A percentile compares a stretch with the other conserved stretches of the same genome.
These are phyloP conservation scores for Anticlea derivata DNA, from an alignment of 2,888 invertebrate genomes.

Conservation along the genomic window DNA sequence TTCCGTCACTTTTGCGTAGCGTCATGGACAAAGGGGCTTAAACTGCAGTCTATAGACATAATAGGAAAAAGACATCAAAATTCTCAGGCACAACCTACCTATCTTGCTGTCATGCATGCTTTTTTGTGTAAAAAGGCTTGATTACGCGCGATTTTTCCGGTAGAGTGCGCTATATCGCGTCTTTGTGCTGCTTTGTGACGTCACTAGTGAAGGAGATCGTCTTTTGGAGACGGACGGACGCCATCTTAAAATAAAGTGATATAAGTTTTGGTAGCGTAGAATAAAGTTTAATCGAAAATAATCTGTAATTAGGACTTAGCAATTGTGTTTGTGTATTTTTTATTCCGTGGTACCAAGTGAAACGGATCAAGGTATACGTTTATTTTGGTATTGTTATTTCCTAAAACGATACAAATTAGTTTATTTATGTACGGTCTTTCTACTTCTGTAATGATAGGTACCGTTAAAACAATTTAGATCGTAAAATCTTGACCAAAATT, in stretches of 20 bases:
- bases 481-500: conserved; percentile 40
- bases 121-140: conserved; percentile 14
- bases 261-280: conserved; percentile 86
- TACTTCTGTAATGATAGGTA: conserved; percentile 62
- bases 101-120: conserved; percentile 5
- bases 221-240: conserved; percentile 71
- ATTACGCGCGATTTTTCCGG: conserved; percentile 39
- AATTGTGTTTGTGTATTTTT: conserved; percentile 72
- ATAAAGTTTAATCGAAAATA: conserved; percentile 79
- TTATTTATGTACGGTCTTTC: conserved; percentile 80
- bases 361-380: conserved; percentile 90
- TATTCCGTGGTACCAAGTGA: conserved; percentile 85
- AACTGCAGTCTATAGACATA: background rate
- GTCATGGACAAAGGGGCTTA: too few relatives aligned
- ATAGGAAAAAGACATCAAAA: too few relatives aligned
- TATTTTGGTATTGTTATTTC: conserved; percentile 75
- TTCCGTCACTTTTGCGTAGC: too few relatives aligned
- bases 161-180: conserved; percentile 68
- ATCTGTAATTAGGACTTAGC: conserved; percentile 70
- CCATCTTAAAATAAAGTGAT: conserved; percentile 84
- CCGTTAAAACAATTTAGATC: conserved; percentile 63
- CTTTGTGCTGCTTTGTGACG: conserved; percentile 69
- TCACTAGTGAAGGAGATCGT: conserved; percentile 81
- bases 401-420: conserved; percentile 61
- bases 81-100: too few relatives aligned